These are phyloP conservation scores for Monopis laevigella DNA, from an alignment of 2,888 invertebrate genomes.

Conservation along the genomic window DNA sequence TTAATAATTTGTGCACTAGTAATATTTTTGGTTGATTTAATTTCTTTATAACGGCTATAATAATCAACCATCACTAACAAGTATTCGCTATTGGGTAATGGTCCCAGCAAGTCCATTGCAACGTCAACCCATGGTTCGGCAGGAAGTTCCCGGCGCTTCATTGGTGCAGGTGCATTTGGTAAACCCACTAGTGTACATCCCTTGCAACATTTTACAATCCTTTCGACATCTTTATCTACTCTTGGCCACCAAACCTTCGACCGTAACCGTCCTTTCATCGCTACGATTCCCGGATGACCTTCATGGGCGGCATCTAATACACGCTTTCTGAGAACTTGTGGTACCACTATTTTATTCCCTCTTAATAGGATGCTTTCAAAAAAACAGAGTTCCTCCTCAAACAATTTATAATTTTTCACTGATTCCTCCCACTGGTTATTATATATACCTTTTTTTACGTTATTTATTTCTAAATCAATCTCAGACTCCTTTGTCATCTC, in stretches of 20 bases:
- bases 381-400: constrained; percentile 27
- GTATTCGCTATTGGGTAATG: constrained; percentile 22
- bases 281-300: too few relatives aligned
- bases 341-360: constrained; percentile 19
- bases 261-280: constrained; percentile 18
- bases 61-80: constrained; percentile 25
- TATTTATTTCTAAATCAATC: too few relatives aligned
- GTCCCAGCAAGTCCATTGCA: constrained; percentile 26
- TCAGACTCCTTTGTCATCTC: too few relatives aligned
- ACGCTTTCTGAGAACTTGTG: constrained; percentile 4
- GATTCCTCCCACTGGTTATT: constrained; percentile 12
- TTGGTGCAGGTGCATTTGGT: constrained; percentile 16
- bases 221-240: constrained; percentile 20
- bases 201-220: too few relatives aligned
- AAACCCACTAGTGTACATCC: constrained; percentile 15
- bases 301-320: too few relatives aligned
- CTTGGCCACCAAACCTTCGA: constrained; percentile 21
- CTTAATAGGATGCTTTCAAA: constrained; percentile 20
- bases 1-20: too few relatives aligned
- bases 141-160: constrained; percentile 23
- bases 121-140: too few relatives aligned
- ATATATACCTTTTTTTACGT: too few relatives aligned
- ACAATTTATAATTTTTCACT: constrained; percentile 16
- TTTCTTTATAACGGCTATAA: too few relatives aligned
- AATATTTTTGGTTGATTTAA: too few relatives aligned